Evolutionary conservation across 2,797 vertebrate genomes (phyloP).

Genomic region (Fringilla coelebs): DNA sequence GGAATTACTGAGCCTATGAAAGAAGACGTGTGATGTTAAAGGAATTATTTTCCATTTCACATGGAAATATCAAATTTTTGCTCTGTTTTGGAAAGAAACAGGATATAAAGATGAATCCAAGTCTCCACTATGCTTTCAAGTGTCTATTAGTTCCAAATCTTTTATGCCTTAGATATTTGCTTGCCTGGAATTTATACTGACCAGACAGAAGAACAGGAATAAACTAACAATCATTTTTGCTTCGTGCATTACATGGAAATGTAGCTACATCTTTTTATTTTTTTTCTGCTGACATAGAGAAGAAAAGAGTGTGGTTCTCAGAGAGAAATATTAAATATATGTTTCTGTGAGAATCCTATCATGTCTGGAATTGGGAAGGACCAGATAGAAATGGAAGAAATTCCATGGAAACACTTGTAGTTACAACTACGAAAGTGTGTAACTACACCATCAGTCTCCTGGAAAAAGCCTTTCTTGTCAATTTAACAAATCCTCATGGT

Average conservation of each 20-base stretch:
- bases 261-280: not conserved
- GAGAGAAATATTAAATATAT: not conserved
- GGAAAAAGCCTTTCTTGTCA: not conserved
- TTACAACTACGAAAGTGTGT: not conserved
- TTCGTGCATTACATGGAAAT: not conserved
- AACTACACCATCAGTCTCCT: not conserved
- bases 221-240: not conserved
- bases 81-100: not conserved
- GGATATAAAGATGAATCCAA: not conserved
- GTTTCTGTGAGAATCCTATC: not conserved
- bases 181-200: not conserved
- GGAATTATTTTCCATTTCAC: not conserved
- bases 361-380: not conserved
- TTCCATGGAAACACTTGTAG: not conserved
- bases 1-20: not conserved
- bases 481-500: not conserved
- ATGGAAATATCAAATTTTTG: not conserved
- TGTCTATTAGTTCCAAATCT: conserved; percentile 9
- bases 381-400: not conserved
- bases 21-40: not conserved
- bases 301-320: not conserved
- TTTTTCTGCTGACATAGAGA: not conserved
- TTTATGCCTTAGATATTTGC: not conserved
- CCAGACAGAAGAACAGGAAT: not conserved
- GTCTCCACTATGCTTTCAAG: not conserved